These are phyloP conservation scores for Bombus cullumanus DNA, from an alignment of 1,140 invertebrate species.

Conservation along the genomic window DNA sequence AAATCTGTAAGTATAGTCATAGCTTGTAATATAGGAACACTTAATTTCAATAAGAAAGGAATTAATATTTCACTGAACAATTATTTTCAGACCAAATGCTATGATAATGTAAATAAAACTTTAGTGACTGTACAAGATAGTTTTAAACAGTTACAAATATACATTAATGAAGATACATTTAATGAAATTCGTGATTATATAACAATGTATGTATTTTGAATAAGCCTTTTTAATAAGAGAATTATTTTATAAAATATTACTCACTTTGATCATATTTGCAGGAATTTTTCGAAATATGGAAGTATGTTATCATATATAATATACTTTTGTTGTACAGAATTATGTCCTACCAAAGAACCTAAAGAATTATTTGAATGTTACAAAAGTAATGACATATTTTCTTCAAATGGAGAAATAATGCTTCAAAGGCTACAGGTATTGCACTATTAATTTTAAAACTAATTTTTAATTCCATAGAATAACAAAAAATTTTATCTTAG, in stretches of 20 bases:
- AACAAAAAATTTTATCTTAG: slow-evolving; percentile 19
- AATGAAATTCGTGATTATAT: slow-evolving; percentile 49
- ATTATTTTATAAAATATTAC: neutral
- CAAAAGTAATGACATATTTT: slow-evolving; percentile 5
- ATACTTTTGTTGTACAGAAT: slow-evolving; percentile 42
- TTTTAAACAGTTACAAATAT: slow-evolving; percentile 50
- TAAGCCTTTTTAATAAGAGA: neutral
- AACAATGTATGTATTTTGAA: slow-evolving; percentile 16
- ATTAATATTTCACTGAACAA: neutral
- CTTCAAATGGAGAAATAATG: neutral
- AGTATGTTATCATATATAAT: slow-evolving; percentile 60
- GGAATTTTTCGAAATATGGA: slow-evolving; percentile 50
- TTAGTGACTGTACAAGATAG: slow-evolving; percentile 44
- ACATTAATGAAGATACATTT: slow-evolving; percentile 49
- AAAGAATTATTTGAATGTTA: slow-evolving; percentile 34
- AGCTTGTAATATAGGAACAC: neutral
- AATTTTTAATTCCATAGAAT: neutral
- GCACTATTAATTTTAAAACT: neutral
- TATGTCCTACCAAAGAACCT: slow-evolving; percentile 8
- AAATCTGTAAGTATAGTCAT: slow-evolving; percentile 69
- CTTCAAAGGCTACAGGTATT: slow-evolving; percentile 57
- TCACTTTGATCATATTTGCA: neutral
- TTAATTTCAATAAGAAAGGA: neutral
- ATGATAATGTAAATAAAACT: slow-evolving; percentile 54
- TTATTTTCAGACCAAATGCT: slow-evolving; percentile 57